phyloP scores from a whole-genome alignment of 53 echinoderm and acorn worm genomes.

The Zoroaster sp. region DNA sequence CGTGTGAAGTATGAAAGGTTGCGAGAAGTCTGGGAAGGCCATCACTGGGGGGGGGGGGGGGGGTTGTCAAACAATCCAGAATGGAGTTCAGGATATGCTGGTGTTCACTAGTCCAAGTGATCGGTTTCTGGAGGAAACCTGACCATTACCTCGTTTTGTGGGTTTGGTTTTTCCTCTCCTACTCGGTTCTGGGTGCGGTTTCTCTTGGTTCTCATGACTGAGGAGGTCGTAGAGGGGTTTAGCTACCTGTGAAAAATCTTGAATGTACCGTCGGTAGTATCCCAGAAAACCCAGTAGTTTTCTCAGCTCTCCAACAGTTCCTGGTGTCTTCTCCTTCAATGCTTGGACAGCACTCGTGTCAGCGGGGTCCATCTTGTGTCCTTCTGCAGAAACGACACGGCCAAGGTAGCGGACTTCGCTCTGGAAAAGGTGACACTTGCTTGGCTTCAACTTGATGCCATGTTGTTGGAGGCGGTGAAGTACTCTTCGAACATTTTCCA shows the following conservation, averaged over 20 bases:
- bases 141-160: not conserved
- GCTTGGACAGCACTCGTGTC: slow-evolving; percentile 61
- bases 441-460: slow-evolving; percentile 63
- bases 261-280: slow-evolving; percentile 49
- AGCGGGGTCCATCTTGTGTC: slow-evolving; percentile 58
- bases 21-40: slow-evolving; percentile 53
- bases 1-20: slow-evolving; percentile 66
- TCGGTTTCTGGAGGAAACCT: slow-evolving; percentile 52
- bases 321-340: slow-evolving; percentile 52
- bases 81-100: slow-evolving; percentile 41
- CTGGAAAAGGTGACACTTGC: slow-evolving; percentile 65
- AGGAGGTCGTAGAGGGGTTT: slow-evolving; percentile 52
- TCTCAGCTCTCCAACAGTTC: slow-evolving; percentile 61
- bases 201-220: not conserved
- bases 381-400: slow-evolving; percentile 45
- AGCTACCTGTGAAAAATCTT: slow-evolving; percentile 58
- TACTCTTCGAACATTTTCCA: slow-evolving; percentile 45
- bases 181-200: not conserved
- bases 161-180: not conserved
- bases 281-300: slow-evolving; percentile 59
- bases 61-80: slow-evolving; percentile 18
- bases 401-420: slow-evolving; percentile 62
- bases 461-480: slow-evolving; percentile 28
- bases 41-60: slow-evolving; percentile 72
- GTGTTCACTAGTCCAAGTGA: slow-evolving; percentile 49